These are phyloP conservation scores for Rhagophthalmus giganteus DNA, from an alignment of 2,888 invertebrate species.

Conservation along the genomic window DNA sequence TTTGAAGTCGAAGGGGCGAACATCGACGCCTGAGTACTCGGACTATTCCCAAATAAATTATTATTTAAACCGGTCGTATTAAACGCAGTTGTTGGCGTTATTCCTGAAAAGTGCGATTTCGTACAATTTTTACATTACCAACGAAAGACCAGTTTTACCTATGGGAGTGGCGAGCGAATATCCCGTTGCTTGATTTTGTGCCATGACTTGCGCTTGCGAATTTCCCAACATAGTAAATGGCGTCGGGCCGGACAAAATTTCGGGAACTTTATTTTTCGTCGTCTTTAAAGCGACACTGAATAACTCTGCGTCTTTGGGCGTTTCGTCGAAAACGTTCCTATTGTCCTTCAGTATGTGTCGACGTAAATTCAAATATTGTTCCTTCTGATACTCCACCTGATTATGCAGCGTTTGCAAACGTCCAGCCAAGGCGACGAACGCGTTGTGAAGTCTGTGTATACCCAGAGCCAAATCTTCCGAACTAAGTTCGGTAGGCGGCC, in stretches of 20 bases:
- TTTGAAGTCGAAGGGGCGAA: conserved; percentile 42
- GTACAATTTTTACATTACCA: conserved; percentile 44
- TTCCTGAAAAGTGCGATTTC: conserved; percentile 46
- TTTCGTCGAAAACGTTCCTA: conserved; percentile 72
- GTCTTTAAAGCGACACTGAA: conserved; percentile 46
- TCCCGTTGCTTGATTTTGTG: conserved; percentile 49
- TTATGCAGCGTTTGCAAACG: conserved; percentile 79
- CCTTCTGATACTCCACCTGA: conserved; percentile 79
- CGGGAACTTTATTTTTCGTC: conserved; percentile 49
- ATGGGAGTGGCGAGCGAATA: conserved; percentile 49
- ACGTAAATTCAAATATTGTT: conserved; percentile 79
- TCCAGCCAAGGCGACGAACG: conserved; percentile 85
- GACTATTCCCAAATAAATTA: neutral
- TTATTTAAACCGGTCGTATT: no score
- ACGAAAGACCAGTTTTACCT: conserved; percentile 17
- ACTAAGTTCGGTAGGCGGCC: conserved; percentile 65
- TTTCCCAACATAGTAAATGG: conserved; percentile 58
- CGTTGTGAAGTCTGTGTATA: conserved; percentile 81
- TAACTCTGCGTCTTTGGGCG: conserved; percentile 37
- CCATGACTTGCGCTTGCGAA: conserved; percentile 47
- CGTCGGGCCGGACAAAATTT: conserved; percentile 64
- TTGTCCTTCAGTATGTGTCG: conserved; percentile 81
- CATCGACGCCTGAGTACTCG: conserved; percentile 23
- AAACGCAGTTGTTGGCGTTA: no score
- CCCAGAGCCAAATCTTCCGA: conserved; percentile 78